Percentiles rank a stretch among this genome's conserved stretches.
phyloP scores from a whole-genome alignment of 2,113 vertebrate genomes.

The Cranoglanis bouderius region DNA sequence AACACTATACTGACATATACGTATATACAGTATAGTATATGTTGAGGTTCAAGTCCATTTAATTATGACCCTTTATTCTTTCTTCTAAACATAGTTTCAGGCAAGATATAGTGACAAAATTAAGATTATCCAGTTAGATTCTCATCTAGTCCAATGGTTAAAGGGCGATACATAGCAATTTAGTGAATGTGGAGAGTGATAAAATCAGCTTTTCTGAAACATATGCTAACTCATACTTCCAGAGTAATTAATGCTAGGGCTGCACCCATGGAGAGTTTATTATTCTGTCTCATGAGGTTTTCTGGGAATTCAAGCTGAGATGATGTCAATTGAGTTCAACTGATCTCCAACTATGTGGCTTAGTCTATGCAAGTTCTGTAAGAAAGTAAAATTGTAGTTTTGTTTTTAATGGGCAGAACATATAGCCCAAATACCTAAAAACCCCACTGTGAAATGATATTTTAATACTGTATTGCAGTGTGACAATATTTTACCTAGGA shows the following conservation, averaged over 20 bases:
- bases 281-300: neutral
- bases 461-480: neutral
- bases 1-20: too few relatives aligned
- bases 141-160: neutral
- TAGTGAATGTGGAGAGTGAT: neutral
- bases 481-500: neutral
- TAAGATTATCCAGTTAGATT: neutral
- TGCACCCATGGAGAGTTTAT: neutral
- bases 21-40: too few relatives aligned
- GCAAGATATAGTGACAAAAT: neutral
- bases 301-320: neutral
- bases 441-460: neutral
- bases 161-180: neutral
- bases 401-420: neutral
- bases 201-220: conserved; percentile 10
- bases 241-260: conserved; percentile 47
- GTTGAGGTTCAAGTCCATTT: neutral
- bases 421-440: neutral
- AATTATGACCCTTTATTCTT: neutral
- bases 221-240: conserved; percentile 15
- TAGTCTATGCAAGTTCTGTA: neutral
- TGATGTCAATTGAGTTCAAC: neutral
- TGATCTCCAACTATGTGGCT: neutral
- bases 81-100: neutral
- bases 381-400: neutral